phyloP scores from a whole-genome alignment of 2,888 invertebrate species.

The Orthosia gracilis region DNA sequence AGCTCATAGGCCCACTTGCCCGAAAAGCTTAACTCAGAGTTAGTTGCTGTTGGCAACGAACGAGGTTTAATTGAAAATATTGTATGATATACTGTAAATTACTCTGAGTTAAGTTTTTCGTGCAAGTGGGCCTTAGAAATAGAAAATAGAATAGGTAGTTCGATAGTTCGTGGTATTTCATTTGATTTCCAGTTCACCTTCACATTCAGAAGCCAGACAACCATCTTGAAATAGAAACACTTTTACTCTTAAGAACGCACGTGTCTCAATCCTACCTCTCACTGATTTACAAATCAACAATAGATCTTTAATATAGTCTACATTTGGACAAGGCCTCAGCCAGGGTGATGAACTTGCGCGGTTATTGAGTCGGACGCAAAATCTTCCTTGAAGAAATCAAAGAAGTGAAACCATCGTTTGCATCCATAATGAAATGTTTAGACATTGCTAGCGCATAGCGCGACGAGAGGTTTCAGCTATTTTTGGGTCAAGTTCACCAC shows the following conservation, averaged over 20 bases:
- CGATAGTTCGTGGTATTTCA: too few relatives aligned
- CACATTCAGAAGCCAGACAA: not conserved
- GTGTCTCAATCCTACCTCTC: conserved; percentile 40
- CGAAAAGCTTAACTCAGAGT: too few relatives aligned
- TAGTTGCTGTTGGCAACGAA: too few relatives aligned
- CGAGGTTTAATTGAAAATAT: too few relatives aligned
- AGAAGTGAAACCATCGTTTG: not conserved
- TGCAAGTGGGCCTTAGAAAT: too few relatives aligned
- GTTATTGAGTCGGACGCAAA: not conserved
- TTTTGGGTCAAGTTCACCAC: too few relatives aligned
- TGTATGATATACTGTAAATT: too few relatives aligned
- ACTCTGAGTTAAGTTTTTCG: too few relatives aligned
- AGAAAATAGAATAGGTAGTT: too few relatives aligned
- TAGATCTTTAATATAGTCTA: conserved; percentile 27
- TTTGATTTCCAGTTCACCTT: not conserved
- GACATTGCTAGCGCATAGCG: too few relatives aligned
- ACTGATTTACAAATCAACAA: conserved; percentile 49
- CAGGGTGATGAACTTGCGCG: not conserved
- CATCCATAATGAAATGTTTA: not conserved
- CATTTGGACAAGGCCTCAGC: conserved; percentile 42
- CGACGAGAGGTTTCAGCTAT: too few relatives aligned
- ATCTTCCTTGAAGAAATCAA: not conserved
- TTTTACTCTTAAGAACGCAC: conserved; percentile 10
- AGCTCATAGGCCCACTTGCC: too few relatives aligned
- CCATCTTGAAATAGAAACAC: conserved; percentile 16